Evolutionary conservation across 2,888 invertebrate species (phyloP).

Genomic region (Icerya purchasi): DNA sequence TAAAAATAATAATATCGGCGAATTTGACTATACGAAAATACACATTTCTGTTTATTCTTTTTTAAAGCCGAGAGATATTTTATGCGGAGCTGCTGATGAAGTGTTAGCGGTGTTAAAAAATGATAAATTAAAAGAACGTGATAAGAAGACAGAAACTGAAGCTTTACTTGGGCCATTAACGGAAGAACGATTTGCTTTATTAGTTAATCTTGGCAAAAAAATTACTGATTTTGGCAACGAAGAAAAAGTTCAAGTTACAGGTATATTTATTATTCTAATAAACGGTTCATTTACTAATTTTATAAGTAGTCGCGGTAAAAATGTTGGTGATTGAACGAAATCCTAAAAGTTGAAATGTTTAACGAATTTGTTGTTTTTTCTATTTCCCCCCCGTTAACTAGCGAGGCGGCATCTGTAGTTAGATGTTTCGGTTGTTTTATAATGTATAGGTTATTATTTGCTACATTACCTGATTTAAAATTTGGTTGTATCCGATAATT

Average conservation of each 20-base stretch:
- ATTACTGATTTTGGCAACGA: constrained; percentile 86
- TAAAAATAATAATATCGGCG: neutral
- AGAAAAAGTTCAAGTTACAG: constrained; percentile 26
- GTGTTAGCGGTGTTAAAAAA: constrained; percentile 61
- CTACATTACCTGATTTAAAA: too few relatives aligned
- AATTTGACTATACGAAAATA: neutral
- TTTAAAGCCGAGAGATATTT: constrained; percentile 69
- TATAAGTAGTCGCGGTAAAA: neutral
- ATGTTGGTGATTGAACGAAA: neutral
- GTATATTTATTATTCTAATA: constrained; percentile 20
- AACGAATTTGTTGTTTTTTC: too few relatives aligned
- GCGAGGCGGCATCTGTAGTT: too few relatives aligned
- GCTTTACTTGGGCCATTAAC: constrained; percentile 55
- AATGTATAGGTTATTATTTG: too few relatives aligned
- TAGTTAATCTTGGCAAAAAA: constrained; percentile 93
- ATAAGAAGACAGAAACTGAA: constrained; percentile 82
- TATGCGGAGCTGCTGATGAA: constrained; percentile 99
- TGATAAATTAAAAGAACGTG: constrained; percentile 78
- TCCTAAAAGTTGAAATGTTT: neutral
- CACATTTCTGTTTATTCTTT: neutral
- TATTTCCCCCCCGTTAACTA: too few relatives aligned
- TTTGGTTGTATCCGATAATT: too few relatives aligned
- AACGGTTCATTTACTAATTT: neutral
- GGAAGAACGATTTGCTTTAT: constrained; percentile 78
- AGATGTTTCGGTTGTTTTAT: too few relatives aligned